Evolutionary conservation across 2,797 vertebrate species (phyloP), one percentile per base, ranked within the genome.

Genomic region (Siniperca undulata): DNA sequence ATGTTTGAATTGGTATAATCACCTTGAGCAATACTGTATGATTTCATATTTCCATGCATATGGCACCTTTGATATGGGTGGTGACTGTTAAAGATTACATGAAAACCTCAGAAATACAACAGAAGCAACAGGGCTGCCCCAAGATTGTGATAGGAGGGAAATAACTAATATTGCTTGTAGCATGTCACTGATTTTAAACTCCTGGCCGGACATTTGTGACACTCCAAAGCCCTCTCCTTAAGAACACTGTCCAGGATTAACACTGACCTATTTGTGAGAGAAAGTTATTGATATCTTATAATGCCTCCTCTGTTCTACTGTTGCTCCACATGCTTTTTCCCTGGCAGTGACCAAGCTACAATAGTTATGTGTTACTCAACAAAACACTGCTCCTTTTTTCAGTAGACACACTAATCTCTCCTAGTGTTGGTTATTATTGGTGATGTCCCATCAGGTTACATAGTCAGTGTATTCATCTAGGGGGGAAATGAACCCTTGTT

Each of bases 11-110:
- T 66, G 22, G 52, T 27, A 27, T 24, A 71, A 19, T 48, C 44
- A 22, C n/a, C 38, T 46, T 66, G 69, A 70, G 67, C 24, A 81
- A 66, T 58, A 17, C 20, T 59, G 24, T 36, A 19, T 74, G 24
- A 83, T 44, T 79, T 78, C 44, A 42, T 59, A 78, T 62, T 72
- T 34, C 22, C 44, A 46, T 17, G 38, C 20, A 44, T 3, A 68
- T 7, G 76, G 24, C 72, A 70, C 58, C n/a, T 53, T 42, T 64
- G 58, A 65, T 50, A 60, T 60, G 71, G 79, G 22, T 5, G 75
- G 36, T 44, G 62, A 74, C 55, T 62, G 30, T 75, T 76, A 46
- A n/a, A 78, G 59, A 83, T 80, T 69, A 60, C 27, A 74, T 52
- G 4, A 72, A 36, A 74, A 58, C 17, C 52, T 27, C 27, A 30